phyloP scores from a whole-genome alignment of 2,113 vertebrate species.

The Chaenocephalus aceratus region DNA sequence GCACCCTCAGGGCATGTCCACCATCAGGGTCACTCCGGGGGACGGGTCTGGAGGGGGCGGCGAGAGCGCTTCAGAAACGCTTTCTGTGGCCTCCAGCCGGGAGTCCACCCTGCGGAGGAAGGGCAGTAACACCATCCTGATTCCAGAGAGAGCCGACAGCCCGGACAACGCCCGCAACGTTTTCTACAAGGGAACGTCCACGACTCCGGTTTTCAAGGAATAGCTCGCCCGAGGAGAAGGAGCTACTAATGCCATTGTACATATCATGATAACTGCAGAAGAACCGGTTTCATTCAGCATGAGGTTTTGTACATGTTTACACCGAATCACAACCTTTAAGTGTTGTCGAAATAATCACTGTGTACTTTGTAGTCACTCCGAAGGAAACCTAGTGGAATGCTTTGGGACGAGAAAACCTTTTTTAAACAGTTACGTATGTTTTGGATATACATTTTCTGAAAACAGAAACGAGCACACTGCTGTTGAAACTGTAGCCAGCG shows the following conservation, averaged over 20 bases:
- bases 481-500: conserved; percentile 51
- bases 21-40: conserved; percentile 94
- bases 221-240: conserved; percentile 68
- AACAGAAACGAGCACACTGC: conserved; percentile 26
- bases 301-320: conserved; percentile 74
- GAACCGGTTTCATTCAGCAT: conserved; percentile 76
- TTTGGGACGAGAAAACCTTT: conserved; percentile 45
- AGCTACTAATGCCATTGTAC: conserved; percentile 40
- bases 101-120: conserved; percentile 95
- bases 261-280: conserved; percentile 42
- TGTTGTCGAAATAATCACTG: conserved; percentile 75
- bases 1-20: conserved; percentile 87
- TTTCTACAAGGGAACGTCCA: conserved; percentile 98
- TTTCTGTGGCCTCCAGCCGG: conserved; percentile 89
- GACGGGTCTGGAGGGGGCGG: conserved; percentile 78
- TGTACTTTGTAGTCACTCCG: conserved; percentile 69
- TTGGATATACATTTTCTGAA: conserved; percentile 49
- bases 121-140: conserved; percentile 93
- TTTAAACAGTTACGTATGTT: conserved; percentile 43
- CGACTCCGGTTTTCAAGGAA: conserved; percentile 91
- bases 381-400: conserved; percentile 44
- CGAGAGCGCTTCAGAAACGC: conserved; percentile 88
- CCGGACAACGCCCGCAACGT: conserved; percentile 95
- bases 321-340: conserved; percentile 80
- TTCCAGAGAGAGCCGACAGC: conserved; percentile 95